A percentile compares a stretch with the other conserved stretches of the same genome.
These are phyloP conservation scores for Gymnodraco acuticeps DNA, from an alignment of 2,797 vertebrate genomes.

Conservation along the genomic window DNA sequence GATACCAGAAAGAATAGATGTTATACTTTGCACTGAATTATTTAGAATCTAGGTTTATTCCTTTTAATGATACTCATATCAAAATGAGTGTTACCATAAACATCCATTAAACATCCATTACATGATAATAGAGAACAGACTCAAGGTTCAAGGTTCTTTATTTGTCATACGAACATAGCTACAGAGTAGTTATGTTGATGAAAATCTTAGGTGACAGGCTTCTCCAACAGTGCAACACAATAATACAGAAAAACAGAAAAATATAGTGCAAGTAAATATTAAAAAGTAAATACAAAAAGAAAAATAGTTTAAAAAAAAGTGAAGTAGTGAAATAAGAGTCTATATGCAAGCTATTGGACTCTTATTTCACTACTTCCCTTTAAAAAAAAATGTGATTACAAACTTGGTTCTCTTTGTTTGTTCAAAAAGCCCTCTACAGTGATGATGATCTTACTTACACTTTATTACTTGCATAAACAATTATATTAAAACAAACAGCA, in stretches of 20 bases:
- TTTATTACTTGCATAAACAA: background rate
- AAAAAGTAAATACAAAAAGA: too few relatives aligned
- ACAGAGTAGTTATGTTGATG: too few relatives aligned
- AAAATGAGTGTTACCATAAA: background rate
- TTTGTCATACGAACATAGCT: too few relatives aligned
- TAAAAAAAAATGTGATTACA: background rate
- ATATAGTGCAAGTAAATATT: too few relatives aligned
- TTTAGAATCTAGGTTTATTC: background rate
- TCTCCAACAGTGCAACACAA: too few relatives aligned
- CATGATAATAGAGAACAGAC: background rate
- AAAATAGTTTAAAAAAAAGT: too few relatives aligned
- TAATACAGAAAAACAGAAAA: too few relatives aligned
- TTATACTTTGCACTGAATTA: background rate
- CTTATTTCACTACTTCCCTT: too few relatives aligned
- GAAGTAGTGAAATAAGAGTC: too few relatives aligned
- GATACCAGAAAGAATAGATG: background rate
- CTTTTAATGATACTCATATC: background rate
- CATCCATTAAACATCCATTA: background rate
- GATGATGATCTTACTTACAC: background rate
- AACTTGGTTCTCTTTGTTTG: background rate
- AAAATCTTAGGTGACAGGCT: too few relatives aligned
- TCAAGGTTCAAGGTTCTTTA: too few relatives aligned
- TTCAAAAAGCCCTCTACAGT: background rate
- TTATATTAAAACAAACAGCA: background rate
- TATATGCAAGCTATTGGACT: too few relatives aligned